These are phyloP conservation scores for Oreocharis arfaki DNA, from an alignment of 2,113 vertebrate genomes.

Conservation along the genomic window DNA sequence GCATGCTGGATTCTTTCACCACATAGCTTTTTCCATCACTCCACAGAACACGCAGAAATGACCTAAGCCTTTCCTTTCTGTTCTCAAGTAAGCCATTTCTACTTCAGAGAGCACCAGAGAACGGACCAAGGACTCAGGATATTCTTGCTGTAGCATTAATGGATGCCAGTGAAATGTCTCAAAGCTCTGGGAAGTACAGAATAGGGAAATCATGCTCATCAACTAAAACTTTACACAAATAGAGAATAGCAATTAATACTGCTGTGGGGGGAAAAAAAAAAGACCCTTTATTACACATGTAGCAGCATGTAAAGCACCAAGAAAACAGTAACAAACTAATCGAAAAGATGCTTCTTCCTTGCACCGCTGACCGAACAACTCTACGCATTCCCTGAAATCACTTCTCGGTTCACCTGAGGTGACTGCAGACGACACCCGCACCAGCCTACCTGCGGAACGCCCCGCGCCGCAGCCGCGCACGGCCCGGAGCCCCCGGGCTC, in stretches of 20 bases:
- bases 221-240: conserved; percentile 51
- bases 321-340: conserved; percentile 18
- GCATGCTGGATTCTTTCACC: not conserved
- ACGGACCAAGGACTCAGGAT: conserved; percentile 33
- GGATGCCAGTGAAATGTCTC: conserved; percentile 42
- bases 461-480: conserved; percentile 2
- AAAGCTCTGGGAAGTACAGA: not conserved
- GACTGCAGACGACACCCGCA: conserved; percentile 24
- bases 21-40: not conserved
- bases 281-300: not conserved
- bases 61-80: not conserved
- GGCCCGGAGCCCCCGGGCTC: not conserved
- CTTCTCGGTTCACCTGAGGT: conserved; percentile 48
- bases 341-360: not conserved
- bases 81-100: conserved; percentile 35
- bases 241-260: not conserved
- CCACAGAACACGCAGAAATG: not conserved
- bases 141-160: conserved; percentile 30
- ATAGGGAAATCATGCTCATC: not conserved
- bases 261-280: not conserved
- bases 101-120: not conserved
- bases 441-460: not conserved
- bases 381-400: conserved; percentile 16
- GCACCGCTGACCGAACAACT: conserved; percentile 17
- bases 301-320: not conserved